phyloP scores from a whole-genome alignment of 2,888 invertebrate genomes.

The Drosophila mayaguana region DNA sequence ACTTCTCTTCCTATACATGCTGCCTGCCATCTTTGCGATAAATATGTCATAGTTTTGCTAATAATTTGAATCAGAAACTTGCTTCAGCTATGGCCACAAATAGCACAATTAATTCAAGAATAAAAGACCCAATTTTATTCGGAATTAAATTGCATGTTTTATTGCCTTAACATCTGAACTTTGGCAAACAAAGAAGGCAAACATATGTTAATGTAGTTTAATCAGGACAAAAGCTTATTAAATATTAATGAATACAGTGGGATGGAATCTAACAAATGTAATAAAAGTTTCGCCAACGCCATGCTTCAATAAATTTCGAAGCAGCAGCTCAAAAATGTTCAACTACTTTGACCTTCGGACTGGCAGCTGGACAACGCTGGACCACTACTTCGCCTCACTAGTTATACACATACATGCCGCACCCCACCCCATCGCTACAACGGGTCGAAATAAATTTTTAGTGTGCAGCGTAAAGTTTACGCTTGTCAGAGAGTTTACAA shows the following conservation, averaged over 20 bases:
- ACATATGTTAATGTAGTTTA: constrained; percentile 31
- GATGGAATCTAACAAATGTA: constrained; percentile 47
- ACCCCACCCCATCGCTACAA: neutral
- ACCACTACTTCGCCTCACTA: neutral
- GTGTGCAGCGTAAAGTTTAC: constrained; percentile 62
- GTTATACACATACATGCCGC: neutral
- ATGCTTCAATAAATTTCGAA: constrained; percentile 60
- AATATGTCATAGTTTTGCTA: too few relatives aligned
- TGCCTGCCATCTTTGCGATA: too few relatives aligned
- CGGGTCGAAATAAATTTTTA: constrained; percentile 71
- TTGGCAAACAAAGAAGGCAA: neutral
- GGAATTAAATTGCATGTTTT: constrained; percentile 2
- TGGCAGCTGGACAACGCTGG: constrained; percentile 40
- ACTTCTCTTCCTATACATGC: too few relatives aligned
- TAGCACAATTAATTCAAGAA: neutral
- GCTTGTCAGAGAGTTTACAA: constrained; percentile 73
- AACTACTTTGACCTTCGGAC: constrained; percentile 72
- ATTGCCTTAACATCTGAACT: neutral
- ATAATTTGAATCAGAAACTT: neutral
- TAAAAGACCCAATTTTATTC: neutral
- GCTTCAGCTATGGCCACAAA: neutral
- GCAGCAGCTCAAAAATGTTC: constrained; percentile 62
- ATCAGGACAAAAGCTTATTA: constrained; percentile 52
- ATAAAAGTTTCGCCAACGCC: constrained; percentile 48
- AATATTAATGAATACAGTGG: constrained; percentile 61